These are phyloP conservation scores for Atlantisia rogersi DNA, from an alignment of 2,113 vertebrate species.

Conservation along the genomic window DNA sequence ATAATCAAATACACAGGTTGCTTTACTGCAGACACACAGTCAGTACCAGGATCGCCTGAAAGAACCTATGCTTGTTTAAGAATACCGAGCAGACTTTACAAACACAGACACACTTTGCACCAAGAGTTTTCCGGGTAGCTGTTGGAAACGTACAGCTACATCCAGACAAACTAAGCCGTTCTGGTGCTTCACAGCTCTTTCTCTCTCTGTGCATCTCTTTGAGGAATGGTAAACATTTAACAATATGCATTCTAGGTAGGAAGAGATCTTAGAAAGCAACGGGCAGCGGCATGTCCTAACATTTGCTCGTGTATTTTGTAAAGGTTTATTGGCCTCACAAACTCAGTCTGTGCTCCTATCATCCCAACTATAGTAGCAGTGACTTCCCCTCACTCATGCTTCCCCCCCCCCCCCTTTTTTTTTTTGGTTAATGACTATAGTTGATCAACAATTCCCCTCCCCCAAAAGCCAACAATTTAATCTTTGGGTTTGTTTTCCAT, in stretches of 20 bases:
- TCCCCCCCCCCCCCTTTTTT: background rate
- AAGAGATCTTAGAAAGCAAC: background rate
- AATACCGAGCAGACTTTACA: background rate
- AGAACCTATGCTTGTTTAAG: background rate
- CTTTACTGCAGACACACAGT: background rate
- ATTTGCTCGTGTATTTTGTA: background rate
- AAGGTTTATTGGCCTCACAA: background rate
- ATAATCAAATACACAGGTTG: background rate
- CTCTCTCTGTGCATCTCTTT: accelerated
- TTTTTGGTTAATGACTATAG: background rate
- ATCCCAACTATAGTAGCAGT: background rate
- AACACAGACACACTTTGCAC: background rate
- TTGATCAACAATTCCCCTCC: background rate
- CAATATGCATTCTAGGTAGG: background rate
- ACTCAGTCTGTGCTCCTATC: background rate
- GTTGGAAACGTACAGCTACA: background rate
- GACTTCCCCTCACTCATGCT: background rate
- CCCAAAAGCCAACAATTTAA: background rate
- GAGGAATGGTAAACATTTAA: background rate
- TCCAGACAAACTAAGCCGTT: background rate
- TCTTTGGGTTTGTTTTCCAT: background rate
- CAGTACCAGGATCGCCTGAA: background rate
- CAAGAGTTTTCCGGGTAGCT: background rate
- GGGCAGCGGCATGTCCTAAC: background rate
- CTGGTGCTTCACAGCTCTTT: accelerated